A percentile compares a stretch with the other conserved stretches of the same genome.
These are phyloP conservation scores for Glyptemys insculpta DNA, from an alignment of 2,797 vertebrate species.

Conservation along the genomic window DNA sequence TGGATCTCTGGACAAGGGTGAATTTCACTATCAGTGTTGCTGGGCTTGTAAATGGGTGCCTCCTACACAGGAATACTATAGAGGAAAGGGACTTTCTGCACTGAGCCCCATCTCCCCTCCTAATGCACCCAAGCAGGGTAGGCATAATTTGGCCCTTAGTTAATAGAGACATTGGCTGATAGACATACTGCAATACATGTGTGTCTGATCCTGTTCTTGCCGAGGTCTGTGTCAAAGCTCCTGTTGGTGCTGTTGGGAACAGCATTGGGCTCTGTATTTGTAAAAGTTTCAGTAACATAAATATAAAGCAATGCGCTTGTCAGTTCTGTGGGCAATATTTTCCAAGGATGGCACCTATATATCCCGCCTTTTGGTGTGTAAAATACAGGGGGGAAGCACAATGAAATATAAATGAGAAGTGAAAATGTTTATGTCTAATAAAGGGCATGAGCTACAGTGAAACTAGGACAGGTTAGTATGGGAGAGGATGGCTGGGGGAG, in stretches of 20 bases:
- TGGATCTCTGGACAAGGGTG: not conserved
- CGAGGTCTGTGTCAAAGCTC: not conserved
- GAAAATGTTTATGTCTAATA: not conserved
- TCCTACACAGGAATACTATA: not conserved
- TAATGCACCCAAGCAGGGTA: not conserved
- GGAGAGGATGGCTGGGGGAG: not conserved
- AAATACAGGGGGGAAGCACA: not conserved
- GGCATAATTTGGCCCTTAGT: not conserved
- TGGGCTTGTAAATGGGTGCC: not conserved
- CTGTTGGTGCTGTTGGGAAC: not conserved
- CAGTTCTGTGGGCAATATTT: not conserved
- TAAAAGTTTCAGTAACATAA: slow-evolving; percentile 29
- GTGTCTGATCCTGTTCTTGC: not conserved
- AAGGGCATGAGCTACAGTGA: not conserved
- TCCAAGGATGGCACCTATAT: slow-evolving; percentile 20
- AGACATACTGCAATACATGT: accelerated
- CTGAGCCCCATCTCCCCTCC: not conserved
- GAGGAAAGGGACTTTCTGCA: not conserved
- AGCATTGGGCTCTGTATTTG: slow-evolving; percentile 50
- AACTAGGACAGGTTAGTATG: not conserved
- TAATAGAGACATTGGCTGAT: not conserved
- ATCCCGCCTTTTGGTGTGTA: not conserved
- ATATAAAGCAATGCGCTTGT: slow-evolving; percentile 50
- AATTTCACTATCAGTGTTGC: not conserved
- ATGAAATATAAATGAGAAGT: not conserved